A percentile compares a stretch with the other conserved stretches of the same genome.
These are phyloP conservation scores for Labeo catla DNA, from an alignment of 2,113 vertebrate species.

Conservation along the genomic window DNA sequence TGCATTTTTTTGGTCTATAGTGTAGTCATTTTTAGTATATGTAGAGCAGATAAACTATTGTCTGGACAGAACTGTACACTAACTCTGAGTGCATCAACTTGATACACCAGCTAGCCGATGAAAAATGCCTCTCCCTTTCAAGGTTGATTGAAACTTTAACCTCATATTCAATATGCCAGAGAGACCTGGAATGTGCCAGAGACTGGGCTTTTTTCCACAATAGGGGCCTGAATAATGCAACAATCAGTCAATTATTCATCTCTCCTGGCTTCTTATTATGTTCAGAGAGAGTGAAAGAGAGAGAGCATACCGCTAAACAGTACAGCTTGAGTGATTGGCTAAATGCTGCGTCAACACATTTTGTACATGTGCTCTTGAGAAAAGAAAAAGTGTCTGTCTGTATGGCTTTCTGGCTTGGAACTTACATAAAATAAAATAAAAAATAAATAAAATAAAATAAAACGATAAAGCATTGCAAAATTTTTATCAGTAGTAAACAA, in stretches of 20 bases:
- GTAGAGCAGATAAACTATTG: background rate
- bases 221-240: conserved; percentile 34
- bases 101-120: background rate
- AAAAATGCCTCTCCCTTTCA: conserved; percentile 87
- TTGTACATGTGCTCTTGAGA: conserved; percentile 2
- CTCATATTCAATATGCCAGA: conserved; percentile 87
- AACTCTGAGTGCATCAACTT: conserved; percentile 19
- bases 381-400: background rate
- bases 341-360: conserved; percentile 32
- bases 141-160: conserved; percentile 93
- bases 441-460: background rate
- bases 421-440: background rate
- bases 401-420: background rate
- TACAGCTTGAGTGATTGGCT: conserved; percentile 28
- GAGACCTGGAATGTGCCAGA: conserved; percentile 86
- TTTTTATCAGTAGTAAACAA: background rate
- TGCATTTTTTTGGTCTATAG: background rate
- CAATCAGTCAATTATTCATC: conserved; percentile 58
- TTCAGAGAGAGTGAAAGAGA: conserved; percentile 12
- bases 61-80: conserved; percentile 6
- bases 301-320: conserved; percentile 16
- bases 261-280: conserved; percentile 30
- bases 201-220: conserved; percentile 24
- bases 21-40: background rate
- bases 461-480: background rate